phyloP scores from a whole-genome alignment of 2,113 vertebrate genomes.

The Muntiacus reevesi region DNA sequence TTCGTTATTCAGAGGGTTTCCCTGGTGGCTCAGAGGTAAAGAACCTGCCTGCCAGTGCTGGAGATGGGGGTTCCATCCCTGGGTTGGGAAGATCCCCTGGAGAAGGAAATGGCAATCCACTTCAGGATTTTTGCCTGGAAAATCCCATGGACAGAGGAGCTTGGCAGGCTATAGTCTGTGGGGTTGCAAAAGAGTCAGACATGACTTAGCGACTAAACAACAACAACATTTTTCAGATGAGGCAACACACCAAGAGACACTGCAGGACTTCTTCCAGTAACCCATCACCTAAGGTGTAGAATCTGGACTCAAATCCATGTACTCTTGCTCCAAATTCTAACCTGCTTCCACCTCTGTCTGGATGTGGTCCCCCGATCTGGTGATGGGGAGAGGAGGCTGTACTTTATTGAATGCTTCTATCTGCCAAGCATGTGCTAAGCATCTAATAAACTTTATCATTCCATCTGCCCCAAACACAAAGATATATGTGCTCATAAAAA shows the following conservation, averaged over 20 bases:
- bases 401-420: not conserved
- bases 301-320: not conserved
- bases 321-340: not conserved
- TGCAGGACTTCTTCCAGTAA: not conserved
- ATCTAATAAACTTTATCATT: not conserved
- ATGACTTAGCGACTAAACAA: not conserved
- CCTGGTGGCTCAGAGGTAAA: not conserved
- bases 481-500: not conserved
- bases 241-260: not conserved
- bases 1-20: not conserved
- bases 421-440: not conserved
- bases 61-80: not conserved
- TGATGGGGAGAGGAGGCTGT: not conserved
- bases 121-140: not conserved
- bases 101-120: not conserved
- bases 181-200: not conserved
- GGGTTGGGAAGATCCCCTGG: not conserved
- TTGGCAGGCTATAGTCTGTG: not conserved
- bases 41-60: not conserved
- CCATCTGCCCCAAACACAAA: not conserved
- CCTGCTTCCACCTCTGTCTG: not conserved
- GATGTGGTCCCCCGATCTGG: not conserved
- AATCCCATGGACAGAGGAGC: not conserved
- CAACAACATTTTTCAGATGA: not conserved
- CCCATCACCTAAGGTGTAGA: not conserved